A percentile compares a stretch with the other conserved stretches of the same genome.
Conservation (phyloP, 2,113 vertebrate species). For the Xiphias gladius region DNA sequence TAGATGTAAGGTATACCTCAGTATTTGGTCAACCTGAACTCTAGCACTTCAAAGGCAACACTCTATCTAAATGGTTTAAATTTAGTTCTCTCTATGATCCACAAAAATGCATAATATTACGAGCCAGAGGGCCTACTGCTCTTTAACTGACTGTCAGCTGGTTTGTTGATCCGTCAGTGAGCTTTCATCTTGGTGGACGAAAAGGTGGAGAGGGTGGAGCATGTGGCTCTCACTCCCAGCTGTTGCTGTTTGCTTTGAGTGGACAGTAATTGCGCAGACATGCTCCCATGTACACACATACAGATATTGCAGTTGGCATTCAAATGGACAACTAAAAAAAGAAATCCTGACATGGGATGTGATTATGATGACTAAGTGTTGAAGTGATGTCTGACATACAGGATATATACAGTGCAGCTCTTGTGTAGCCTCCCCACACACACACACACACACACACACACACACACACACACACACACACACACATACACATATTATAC, state of each 20-base stretch:
- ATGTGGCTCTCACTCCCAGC: slow-evolving; percentile 9
- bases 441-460: neutral
- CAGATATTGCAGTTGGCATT: slow-evolving; percentile 44
- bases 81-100: neutral
- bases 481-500: neutral
- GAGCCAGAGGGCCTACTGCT: neutral
- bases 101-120: neutral
- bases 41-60: neutral
- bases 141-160: slow-evolving; percentile 10
- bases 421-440: neutral
- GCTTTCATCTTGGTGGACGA: slow-evolving; percentile 4
- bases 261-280: slow-evolving; percentile 22
- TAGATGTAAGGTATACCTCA: too few relatives aligned
- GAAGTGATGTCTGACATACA: slow-evolving; percentile 39
- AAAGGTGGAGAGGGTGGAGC: slow-evolving; percentile 22
- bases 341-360: slow-evolving; percentile 35
- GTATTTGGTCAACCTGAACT: neutral
- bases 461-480: neutral
- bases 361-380: slow-evolving; percentile 61
- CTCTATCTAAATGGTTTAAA: neutral
- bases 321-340: slow-evolving; percentile 34
- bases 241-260: slow-evolving; percentile 30
- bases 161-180: slow-evolving; percentile 23
- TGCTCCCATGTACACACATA: neutral
- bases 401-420: slow-evolving; percentile 5